A percentile compares a stretch with the other conserved stretches of the same genome.
Conservation (phyloP, 2,113 vertebrate genomes). For the Dromiciops gliroides region DNA sequence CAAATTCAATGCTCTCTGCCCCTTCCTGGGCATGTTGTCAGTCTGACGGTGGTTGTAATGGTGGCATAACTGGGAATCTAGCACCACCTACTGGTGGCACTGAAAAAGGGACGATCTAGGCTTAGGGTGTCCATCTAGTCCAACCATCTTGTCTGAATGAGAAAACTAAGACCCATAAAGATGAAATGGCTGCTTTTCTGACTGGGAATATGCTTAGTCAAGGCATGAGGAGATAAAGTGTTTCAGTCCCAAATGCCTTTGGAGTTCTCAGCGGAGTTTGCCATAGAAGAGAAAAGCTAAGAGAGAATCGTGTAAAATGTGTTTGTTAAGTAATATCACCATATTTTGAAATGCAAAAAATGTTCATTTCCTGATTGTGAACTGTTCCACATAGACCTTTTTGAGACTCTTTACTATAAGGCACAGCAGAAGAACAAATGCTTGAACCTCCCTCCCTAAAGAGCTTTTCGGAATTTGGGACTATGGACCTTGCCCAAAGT, state of each 20-base stretch:
- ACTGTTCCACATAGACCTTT: not conserved
- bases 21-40: not conserved
- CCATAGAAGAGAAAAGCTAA: not conserved
- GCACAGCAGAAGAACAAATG: not conserved
- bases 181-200: not conserved
- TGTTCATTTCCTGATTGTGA: not conserved
- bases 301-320: not conserved
- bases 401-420: not conserved
- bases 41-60: not conserved
- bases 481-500: not conserved
- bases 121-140: not conserved
- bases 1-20: not conserved
- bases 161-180: not conserved
- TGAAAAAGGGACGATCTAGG: not conserved
- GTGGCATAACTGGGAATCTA: constrained; percentile 1
- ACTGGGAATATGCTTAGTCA: not conserved
- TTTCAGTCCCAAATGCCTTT: not conserved
- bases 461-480: not conserved
- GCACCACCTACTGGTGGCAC: constrained; percentile 60
- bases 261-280: not conserved
- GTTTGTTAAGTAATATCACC: not conserved
- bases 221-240: not conserved
- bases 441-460: not conserved
- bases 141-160: not conserved
- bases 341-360: not conserved